Conservation (phyloP, 1,140 invertebrate species). For the Helicoverpa zea region DNA sequence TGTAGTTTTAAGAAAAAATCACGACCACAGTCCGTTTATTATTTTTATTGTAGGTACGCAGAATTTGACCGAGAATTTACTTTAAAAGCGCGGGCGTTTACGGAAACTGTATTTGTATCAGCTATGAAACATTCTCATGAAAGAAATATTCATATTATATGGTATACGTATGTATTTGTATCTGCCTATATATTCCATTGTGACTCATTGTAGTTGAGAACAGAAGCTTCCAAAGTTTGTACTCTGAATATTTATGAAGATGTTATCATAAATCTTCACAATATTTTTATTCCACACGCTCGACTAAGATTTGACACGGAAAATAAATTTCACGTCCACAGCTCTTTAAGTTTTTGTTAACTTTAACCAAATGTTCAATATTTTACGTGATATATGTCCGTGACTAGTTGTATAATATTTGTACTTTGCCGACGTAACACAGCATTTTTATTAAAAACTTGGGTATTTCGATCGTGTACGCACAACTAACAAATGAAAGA, state of each 20-base stretch:
- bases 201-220: slow-evolving; percentile 9
- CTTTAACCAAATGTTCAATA: slow-evolving; percentile 19
- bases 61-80: slow-evolving; percentile 37
- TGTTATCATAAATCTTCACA: background rate
- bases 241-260: background rate
- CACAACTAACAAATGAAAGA: slow-evolving; percentile 2
- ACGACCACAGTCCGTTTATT: slow-evolving; percentile 39
- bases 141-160: slow-evolving; percentile 25
- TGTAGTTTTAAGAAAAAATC: slow-evolving; percentile 25
- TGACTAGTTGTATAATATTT: slow-evolving; percentile 7
- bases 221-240: background rate
- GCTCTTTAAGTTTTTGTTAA: slow-evolving; percentile 21
- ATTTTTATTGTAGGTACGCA: slow-evolving; percentile 44
- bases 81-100: slow-evolving; percentile 45
- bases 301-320: background rate
- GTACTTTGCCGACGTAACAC: background rate
- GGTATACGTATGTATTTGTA: background rate
- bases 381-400: background rate
- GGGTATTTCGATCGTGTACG: background rate
- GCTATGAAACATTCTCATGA: slow-evolving; percentile 18
- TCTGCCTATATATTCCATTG: background rate
- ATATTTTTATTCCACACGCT: background rate
- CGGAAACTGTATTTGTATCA: slow-evolving; percentile 37
- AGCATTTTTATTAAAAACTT: background rate
- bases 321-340: slow-evolving; percentile 19